Evolutionary conservation across 2,888 invertebrate species (phyloP), one percentile per base, ranked within the genome.

Genomic region (Diarsia mendica): DNA sequence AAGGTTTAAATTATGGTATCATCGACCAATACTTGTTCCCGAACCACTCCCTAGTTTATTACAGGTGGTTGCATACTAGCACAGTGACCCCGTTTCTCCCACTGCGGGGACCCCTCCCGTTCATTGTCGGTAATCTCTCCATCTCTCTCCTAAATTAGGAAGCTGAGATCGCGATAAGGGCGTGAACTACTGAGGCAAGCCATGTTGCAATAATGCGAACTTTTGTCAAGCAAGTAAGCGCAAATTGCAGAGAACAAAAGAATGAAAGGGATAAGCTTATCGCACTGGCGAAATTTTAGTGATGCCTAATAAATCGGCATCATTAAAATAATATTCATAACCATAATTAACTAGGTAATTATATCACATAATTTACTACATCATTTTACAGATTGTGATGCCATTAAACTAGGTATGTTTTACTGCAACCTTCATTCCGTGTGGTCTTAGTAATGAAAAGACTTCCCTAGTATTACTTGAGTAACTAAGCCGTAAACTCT

Each of bases 91-190:
- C 90, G 90, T 90, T 94, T 90, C 82, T 72, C 78, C 87, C 90
- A 80, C 92, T 73, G 87, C 89, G 86, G 92, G 92, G 90, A 88
- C 91, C 85, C 90, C 88, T 88, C 91, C 88, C 88, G 85, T 87
- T 85, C 88, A 84, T 90, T 88, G 89, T 86, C 89, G 87, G 89
- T 93, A 94, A 94, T 94, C 93, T 93, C 89, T 86, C 86, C 92
- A 93, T 94, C 92, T 93, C 89, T 80, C 83, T 90, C 86, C 90
- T 91, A 93, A 93, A 93, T 94, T 94, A 92, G 92, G 93, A 93
- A 90, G 89, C 90, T 90, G 90, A 90, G 90, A 93, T 93, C 91
- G 85, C 79, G 91, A 93, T 93, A 92, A 90, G 86, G 82, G 79
- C 82, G 81, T 85, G 82, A 85, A 88, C 85, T 78, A 73, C 70